Conservation (phyloP, 2,888 invertebrate genomes). For the Watsonalla binaria region DNA sequence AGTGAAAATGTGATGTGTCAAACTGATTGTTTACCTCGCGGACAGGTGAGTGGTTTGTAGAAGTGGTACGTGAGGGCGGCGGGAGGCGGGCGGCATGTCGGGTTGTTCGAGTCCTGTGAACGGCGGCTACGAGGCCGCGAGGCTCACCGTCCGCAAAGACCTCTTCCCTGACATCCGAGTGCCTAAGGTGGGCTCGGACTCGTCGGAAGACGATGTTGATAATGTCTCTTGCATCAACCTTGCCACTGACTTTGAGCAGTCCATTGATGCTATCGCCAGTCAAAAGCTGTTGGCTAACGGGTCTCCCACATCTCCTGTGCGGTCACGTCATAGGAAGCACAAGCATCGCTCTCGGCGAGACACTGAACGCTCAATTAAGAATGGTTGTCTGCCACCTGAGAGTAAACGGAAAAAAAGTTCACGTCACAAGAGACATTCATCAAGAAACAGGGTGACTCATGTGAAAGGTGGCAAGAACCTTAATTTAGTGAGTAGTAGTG, state of each 20-base stretch:
- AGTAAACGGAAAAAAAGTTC: conserved; percentile 64
- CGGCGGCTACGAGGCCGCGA: conserved; percentile 70
- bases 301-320: conserved; percentile 45
- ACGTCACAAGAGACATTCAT: conserved; percentile 53
- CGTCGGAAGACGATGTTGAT: conserved; percentile 47
- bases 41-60: conserved; percentile 76
- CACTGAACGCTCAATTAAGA: conserved; percentile 45
- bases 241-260: conserved; percentile 74
- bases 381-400: conserved; percentile 59
- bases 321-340: conserved; percentile 63
- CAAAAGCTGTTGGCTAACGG: conserved; percentile 63
- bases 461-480: conserved; percentile 76
- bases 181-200: conserved; percentile 40
- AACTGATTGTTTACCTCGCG: conserved; percentile 78
- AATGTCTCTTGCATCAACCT: conserved; percentile 63
- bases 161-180: conserved; percentile 63
- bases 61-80: conserved; percentile 71
- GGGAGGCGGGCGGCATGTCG: conserved; percentile 76
- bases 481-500: conserved; percentile 75
- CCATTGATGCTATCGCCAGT: conserved; percentile 69
- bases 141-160: conserved; percentile 74
- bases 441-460: conserved; percentile 47
- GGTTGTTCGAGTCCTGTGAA: conserved; percentile 71
- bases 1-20: conserved; percentile 80
- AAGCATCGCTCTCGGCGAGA: conserved; percentile 63